phyloP scores from a whole-genome alignment of 2,888 invertebrate species.

The Tetheella fluctuosa region DNA sequence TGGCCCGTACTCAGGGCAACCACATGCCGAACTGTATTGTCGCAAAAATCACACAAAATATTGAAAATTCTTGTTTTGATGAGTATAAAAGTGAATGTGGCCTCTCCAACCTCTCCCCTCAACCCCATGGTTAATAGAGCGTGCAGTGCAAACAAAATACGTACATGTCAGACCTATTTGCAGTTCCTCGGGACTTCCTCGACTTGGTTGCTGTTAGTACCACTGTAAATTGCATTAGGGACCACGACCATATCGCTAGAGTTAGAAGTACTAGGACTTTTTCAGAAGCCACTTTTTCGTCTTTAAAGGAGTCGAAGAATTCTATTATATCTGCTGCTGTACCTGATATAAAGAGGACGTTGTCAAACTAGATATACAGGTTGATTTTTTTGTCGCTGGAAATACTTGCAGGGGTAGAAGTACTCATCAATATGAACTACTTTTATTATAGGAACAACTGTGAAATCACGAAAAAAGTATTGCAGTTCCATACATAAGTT shows the following conservation, averaged over 20 bases:
- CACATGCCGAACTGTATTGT: too few relatives aligned
- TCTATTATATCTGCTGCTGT: conserved; percentile 98
- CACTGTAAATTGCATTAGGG: conserved; percentile 96
- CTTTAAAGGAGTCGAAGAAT: conserved; percentile 98
- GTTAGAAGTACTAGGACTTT: conserved; percentile 92
- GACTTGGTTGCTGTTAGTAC: conserved; percentile 95
- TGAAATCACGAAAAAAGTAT: too few relatives aligned
- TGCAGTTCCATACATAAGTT: too few relatives aligned
- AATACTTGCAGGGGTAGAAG: too few relatives aligned
- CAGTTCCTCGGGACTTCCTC: conserved; percentile 88
- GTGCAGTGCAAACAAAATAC: conserved; percentile 47
- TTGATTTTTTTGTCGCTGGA: too few relatives aligned
- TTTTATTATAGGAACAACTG: too few relatives aligned
- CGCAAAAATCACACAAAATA: too few relatives aligned
- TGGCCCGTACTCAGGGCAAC: too few relatives aligned
- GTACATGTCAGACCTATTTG: conserved; percentile 83
- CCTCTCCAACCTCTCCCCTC: not conserved
- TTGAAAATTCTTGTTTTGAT: too few relatives aligned
- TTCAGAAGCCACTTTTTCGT: conserved; percentile 91
- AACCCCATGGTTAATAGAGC: not conserved
- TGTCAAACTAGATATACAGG: too few relatives aligned
- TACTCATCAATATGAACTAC: too few relatives aligned
- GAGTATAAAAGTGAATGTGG: not conserved
- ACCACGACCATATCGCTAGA: conserved; percentile 96
- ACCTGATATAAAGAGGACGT: conserved; percentile 71